These are phyloP conservation scores for Propithecus deckenii DNA, from an alignment of 2,797 vertebrate genomes.

Conservation along the genomic window DNA sequence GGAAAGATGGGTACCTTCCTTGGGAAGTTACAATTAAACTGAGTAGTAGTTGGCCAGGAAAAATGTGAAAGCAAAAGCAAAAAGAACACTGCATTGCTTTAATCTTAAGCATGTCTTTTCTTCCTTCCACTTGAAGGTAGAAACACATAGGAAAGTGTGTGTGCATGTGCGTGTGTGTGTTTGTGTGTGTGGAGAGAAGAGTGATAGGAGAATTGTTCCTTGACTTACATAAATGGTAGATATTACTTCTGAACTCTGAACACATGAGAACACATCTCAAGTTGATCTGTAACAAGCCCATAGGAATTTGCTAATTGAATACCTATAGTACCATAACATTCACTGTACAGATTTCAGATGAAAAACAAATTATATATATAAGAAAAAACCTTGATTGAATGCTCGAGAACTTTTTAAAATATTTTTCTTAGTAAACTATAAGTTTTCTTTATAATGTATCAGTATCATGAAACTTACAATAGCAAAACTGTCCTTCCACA, in stretches of 20 bases:
- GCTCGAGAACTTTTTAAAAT: neutral
- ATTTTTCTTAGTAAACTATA: neutral
- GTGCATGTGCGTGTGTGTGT: neutral
- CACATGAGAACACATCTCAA: slow-evolving; percentile 1
- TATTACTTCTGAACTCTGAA: slow-evolving; percentile 35
- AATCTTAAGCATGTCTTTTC: neutral
- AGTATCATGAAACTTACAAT: slow-evolving; percentile 12
- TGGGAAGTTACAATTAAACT: neutral
- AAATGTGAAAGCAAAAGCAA: neutral
- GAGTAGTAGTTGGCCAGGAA: neutral
- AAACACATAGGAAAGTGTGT: neutral
- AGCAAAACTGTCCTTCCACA: slow-evolving; percentile 14
- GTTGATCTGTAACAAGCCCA: neutral
- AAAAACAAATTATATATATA: neutral
- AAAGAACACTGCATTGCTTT: neutral
- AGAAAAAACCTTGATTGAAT: neutral
- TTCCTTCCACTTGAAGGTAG: slow-evolving; percentile 3
- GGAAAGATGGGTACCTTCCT: neutral
- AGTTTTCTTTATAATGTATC: neutral
- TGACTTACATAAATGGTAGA: neutral
- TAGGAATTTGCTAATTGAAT: slow-evolving; percentile 27
- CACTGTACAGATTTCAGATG: slow-evolving; percentile 12
- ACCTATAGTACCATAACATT: neutral
- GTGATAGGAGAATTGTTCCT: neutral
- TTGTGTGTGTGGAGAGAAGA: neutral